Evolutionary conservation across 2,888 invertebrate species (phyloP), one percentile per base, ranked within the genome.

Genomic region (Parthenolecanium corni): DNA sequence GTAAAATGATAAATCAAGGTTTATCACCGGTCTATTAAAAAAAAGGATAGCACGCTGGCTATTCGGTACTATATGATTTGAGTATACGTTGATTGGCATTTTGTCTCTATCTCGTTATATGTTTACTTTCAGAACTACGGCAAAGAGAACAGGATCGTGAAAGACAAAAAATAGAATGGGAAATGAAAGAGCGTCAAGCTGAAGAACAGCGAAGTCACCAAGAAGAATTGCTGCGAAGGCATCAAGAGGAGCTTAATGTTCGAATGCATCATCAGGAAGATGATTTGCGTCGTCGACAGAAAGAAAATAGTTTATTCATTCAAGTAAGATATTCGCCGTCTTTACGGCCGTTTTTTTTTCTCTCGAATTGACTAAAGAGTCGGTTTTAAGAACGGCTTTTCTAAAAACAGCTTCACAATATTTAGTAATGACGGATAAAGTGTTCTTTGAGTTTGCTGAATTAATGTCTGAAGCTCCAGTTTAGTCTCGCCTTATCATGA

Each of bases 91-190:
- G 44, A 18, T 44, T 42, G 14, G 3, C 21, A 57, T 25, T 24
- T 23, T 49, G 36, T 18, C 12, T 9, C 14, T 12, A 16, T 25
- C 12, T 58, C 3, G 5, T 44, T 18, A 12, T 44, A 44, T 40
- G n/a, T n/a, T 40, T 20, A 46, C 14, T 65, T 70, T 1, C 66
- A 82, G 82, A 91, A 76, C 74, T 92, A 68, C 81, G 89, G 20
- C 83, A 85, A 72, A 82, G 91, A 64, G 91, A 92, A 76, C 82
- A 86, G 71, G 90, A 91, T 72, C 84, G 88, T 69, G 90, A 91
- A 71, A 81, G 89, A 2, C 87, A 88, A 75, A 88, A 87, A 76
- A 79, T 85, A 70, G 85, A 84, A 72, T 86, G 87, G 85, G 88
- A 88, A 76, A 79, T 83, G 80, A 84, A 85, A 62, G 84, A 89